These are phyloP conservation scores for Metridium senile DNA, from an alignment of 92 coral and sea anemone species.

Conservation along the genomic window DNA sequence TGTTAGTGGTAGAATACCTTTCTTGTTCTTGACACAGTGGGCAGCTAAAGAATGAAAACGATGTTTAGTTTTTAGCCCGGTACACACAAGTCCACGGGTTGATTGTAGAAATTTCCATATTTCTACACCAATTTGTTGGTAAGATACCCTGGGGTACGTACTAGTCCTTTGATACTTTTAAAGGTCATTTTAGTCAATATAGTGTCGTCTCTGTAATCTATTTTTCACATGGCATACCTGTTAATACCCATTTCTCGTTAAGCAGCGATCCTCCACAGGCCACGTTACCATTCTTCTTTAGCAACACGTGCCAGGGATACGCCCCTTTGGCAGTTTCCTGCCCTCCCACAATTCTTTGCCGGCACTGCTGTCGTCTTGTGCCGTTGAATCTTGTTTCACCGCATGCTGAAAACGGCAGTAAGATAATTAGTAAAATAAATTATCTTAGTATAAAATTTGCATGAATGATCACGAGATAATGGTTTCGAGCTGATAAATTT, in stretches of 20 bases:
- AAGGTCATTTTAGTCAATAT: no score
- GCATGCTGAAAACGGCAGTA: conserved; percentile 62
- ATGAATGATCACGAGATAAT: no score
- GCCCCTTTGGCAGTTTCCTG: conserved; percentile 80
- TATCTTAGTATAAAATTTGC: no score
- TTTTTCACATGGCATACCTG: conserved; percentile 51
- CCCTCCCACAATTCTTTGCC: conserved; percentile 90
- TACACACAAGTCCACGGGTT: no score
- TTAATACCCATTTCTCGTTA: conserved; percentile 86
- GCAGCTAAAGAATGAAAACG: conserved; percentile 66
- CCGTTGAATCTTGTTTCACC: conserved; percentile 78
- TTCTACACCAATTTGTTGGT: no score
- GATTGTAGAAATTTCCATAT: no score
- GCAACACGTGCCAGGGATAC: conserved; percentile 94
- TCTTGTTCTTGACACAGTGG: conserved; percentile 73
- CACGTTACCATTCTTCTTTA: conserved; percentile 55
- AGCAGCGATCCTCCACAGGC: conserved; percentile 88
- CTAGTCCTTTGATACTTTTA: no score
- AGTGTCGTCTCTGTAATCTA: no score
- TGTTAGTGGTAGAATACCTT: conserved; percentile 39
- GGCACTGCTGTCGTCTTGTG: conserved; percentile 68
- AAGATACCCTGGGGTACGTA: no score
- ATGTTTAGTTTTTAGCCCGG: background rate
- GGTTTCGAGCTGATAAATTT: background rate
- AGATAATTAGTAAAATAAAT: no score